Evolutionary conservation across 2,797 vertebrate genomes (phyloP), one percentile per base, ranked within the genome.

Genomic region (Rhinogobio ventralis): DNA sequence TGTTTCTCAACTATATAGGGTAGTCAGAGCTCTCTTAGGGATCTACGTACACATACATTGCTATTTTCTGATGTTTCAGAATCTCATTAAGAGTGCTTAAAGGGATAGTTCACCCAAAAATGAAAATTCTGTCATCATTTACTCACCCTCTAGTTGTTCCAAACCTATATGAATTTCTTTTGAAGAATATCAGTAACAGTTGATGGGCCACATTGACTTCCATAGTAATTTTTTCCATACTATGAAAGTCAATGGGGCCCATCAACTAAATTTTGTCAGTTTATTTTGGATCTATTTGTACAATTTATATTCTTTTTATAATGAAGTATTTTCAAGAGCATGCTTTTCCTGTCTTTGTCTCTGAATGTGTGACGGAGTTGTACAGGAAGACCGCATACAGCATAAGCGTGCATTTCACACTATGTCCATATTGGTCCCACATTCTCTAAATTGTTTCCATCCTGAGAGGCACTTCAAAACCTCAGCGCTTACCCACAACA

Each of bases 401-500:
- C 42, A 49, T 11, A 49, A 28, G n/a, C 15, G 15, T 28, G 13
- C 6, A 30, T 64, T 64, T 64, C 28, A 76, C 51, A 36, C 33
- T 49, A 13, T 42, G 7, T 77, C 19, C 39, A 68, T 45, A 67
- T 76, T 4, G 42, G 15, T 71, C 39, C 75, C 51, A 71, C 19
- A 57, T 69, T 71, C 74, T 78, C 25, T 49, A 20, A 84, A 78
- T 28, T 17, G 51, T 69, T 84, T 79, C 62, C 17, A 55, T 79
- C 57, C 60, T 49, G 33, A 73, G 68, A 79, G 81, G 75, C 60
- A 53, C 76, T 74, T 74, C 67, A 78, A 55, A 79, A 83, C 15
- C 74, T 25, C 13, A 0, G 6, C 39, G 55, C 39, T 30, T 49
- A 28, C 79, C 75, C 74, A 23, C 25, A 36, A 81, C 77, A 84